Evolutionary conservation across 35 echinoderm and acorn worm genomes (phyloP).

Genomic region (Apostichopus japonicus): DNA sequence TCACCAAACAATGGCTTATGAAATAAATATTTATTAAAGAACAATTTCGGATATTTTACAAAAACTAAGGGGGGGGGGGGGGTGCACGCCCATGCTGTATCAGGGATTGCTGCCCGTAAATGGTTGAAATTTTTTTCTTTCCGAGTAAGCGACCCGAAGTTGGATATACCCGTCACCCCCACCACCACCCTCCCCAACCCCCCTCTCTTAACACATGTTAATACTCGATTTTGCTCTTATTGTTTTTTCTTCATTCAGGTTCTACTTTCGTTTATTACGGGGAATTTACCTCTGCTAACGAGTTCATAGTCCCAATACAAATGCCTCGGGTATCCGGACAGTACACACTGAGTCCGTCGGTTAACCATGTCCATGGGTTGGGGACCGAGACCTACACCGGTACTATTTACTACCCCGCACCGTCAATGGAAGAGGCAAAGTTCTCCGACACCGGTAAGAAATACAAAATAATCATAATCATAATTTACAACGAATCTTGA

Average conservation of each 20-base stretch:
- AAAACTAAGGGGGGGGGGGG: no score
- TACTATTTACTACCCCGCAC: constrained; percentile 42
- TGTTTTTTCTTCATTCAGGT: neutral
- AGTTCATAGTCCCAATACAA: constrained; percentile 21
- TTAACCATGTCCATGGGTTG: constrained; percentile 41
- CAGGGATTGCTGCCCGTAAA: no score
- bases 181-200: neutral
- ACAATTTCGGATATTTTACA: no score
- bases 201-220: neutral
- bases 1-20: no score
- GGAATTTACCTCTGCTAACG: constrained; percentile 10
- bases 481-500: no score
- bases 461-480: neutral
- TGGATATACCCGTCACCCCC: neutral
- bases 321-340: constrained; percentile 27
- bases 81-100: no score
- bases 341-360: neutral
- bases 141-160: neutral
- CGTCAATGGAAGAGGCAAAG: constrained; percentile 10
- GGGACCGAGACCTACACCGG: constrained; percentile 4
- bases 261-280: neutral
- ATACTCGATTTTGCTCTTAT: neutral
- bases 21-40: no score
- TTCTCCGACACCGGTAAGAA: constrained; percentile 62
- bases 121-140: no score